Conservation (phyloP, 2,113 vertebrate species). For the Odocoileus virginianus region DNA sequence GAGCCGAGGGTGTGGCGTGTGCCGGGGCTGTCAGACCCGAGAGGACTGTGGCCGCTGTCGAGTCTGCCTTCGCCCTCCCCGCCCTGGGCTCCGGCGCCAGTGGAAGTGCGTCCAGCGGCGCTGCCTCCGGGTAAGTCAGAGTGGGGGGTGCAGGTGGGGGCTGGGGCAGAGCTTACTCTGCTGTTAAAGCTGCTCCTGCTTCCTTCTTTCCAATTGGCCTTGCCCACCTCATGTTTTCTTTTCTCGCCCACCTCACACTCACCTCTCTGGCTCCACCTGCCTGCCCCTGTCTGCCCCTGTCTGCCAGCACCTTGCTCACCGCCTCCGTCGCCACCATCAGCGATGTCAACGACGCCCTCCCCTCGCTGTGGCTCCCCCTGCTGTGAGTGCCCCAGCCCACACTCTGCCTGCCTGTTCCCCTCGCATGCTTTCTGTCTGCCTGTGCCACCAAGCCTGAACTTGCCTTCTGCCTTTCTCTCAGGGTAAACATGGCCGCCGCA, state of each 20-base stretch:
- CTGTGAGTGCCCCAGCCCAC: conserved; percentile 57
- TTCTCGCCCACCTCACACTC: neutral
- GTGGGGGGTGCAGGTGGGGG: neutral
- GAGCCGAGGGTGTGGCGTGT: conserved; percentile 88
- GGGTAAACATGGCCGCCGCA: conserved; percentile 49
- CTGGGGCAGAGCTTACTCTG: conserved; percentile 31
- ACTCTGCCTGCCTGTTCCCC: neutral
- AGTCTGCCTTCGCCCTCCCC: conserved; percentile 80
- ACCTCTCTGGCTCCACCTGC: neutral
- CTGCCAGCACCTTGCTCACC: conserved; percentile 54
- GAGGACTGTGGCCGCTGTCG: conserved; percentile 87
- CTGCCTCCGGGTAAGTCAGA: conserved; percentile 71
- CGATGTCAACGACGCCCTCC: conserved; percentile 59
- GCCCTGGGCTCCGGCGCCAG: conserved; percentile 73
- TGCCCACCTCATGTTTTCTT: conserved; percentile 49
- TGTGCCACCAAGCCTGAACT: neutral
- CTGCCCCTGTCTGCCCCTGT: conserved; percentile 47
- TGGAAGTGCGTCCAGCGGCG: conserved; percentile 77
- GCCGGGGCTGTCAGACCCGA: conserved; percentile 85
- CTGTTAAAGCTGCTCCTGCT: neutral
- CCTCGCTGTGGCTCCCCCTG: conserved; percentile 56
- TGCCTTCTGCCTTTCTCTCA: neutral
- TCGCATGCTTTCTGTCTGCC: conserved; percentile 3
- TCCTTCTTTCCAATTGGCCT: neutral
- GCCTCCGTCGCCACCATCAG: conserved; percentile 42